Evolutionary conservation across 2,113 vertebrate genomes (phyloP).

Genomic region (Martes martes): DNA sequence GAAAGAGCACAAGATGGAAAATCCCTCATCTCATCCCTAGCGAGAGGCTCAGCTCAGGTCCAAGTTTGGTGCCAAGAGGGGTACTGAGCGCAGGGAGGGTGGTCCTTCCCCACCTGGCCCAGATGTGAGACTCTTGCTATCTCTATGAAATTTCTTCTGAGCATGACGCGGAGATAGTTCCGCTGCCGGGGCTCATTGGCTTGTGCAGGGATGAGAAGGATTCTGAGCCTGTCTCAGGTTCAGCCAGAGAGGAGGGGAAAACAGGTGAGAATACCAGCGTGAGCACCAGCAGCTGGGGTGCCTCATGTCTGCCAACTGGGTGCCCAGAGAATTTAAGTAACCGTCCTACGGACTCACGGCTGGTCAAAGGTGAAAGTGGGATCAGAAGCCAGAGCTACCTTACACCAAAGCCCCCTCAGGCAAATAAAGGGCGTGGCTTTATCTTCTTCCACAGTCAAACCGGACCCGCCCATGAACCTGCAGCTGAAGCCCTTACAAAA

Average conservation of each 20-base stretch:
- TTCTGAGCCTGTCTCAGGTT: background rate
- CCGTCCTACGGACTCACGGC: background rate
- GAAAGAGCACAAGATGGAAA: background rate
- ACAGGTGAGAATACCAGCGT: rapidly evolving
- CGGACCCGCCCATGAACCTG: constrained; percentile 78
- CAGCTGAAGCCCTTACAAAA: constrained; percentile 28
- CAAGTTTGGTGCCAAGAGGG: background rate
- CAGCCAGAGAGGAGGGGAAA: background rate
- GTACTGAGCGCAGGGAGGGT: background rate
- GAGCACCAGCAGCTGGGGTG: background rate
- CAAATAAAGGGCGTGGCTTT: constrained; percentile 14
- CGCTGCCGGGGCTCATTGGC: background rate
- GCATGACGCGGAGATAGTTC: background rate
- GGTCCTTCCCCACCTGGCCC: background rate
- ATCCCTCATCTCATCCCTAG: background rate
- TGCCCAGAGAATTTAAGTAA: background rate
- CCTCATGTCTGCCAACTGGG: background rate
- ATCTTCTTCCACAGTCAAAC: constrained; percentile 78
- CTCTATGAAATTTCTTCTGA: background rate
- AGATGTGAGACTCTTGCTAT: background rate
- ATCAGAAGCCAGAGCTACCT: background rate
- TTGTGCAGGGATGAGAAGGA: background rate
- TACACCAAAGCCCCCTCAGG: background rate
- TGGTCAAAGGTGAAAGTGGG: background rate
- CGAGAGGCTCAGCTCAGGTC: background rate